Evolutionary conservation across 2,797 vertebrate species (phyloP), one percentile per base, ranked within the genome.

Genomic region (Cuculus canorus): DNA sequence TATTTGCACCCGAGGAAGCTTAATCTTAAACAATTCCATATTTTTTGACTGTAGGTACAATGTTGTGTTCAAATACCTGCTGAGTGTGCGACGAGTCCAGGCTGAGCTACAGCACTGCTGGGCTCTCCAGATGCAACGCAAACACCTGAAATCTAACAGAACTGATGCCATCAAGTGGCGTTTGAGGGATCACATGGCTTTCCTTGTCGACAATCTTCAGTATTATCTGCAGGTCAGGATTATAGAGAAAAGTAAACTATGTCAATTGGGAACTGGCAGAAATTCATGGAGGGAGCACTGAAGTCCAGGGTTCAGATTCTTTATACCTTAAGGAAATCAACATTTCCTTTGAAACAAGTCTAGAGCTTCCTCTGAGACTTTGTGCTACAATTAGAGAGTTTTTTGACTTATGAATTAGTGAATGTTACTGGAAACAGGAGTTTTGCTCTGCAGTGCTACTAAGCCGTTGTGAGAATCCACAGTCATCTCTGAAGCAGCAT

Each of bases 71-170:
- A 98, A 99, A 95, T 99, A 99, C 97, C 97, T 99, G 88, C 98
- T 99, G 94, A 99, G 99, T 2, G 99, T 99, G 64, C 98, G 99
- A 33, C 97, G 98, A 13, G 99, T 99, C 23, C 99, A 99, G 97
- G 99, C 99, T 1, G 99, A 99, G 95, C 98, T 99, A 72, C 99
- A 99, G 97, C 99, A 99, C 97, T 99, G 99, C 98, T 99, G 99
- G 99, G 99, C 99, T 43, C 98, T 99, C 11, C 99, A 99, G 96
- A 99, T 99, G 99, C 98, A 99, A 94, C 98, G 99, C 94, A 99
- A 99, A 87, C 99, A 99, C 97, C 98, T 99, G 66, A 98, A 98
- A 82, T 99, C 99, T 35, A 99, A 98, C 96, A 98, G 98, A 96
- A 99, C 98, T 0, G 99, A 99, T 2, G 99, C 99, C 0, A 97